phyloP scores from a whole-genome alignment of 2,113 vertebrate species.

The Coreoperca whiteheadi region DNA sequence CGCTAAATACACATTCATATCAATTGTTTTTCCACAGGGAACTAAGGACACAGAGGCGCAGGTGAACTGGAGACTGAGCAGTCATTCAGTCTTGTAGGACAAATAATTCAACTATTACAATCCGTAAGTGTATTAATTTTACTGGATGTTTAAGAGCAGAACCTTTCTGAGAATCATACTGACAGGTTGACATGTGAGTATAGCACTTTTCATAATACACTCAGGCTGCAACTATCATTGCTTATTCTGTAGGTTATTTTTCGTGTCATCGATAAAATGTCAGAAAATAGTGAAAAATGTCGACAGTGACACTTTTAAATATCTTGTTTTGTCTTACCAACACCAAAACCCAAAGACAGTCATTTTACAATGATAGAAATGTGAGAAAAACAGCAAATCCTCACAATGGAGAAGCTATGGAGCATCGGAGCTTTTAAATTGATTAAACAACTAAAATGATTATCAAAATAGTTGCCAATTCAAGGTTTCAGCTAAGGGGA shows the following conservation, averaged over 20 bases:
- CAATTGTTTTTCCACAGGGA: not conserved
- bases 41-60: constrained; percentile 28
- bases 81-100: not conserved
- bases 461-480: not conserved
- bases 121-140: not conserved
- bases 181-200: not conserved
- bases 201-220: no score
- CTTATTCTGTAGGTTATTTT: not conserved
- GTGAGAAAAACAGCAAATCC: not conserved
- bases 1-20: constrained; percentile 63
- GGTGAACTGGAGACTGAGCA: not conserved
- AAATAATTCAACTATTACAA: not conserved
- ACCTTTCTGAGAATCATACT: not conserved
- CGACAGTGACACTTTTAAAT: no score
- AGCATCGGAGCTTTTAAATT: not conserved
- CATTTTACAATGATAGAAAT: not conserved
- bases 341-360: not conserved
- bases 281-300: no score
- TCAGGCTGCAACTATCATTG: not conserved
- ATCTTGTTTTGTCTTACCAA: not conserved
- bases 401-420: not conserved
- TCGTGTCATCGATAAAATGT: not conserved
- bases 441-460: not conserved
- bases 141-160: not conserved
- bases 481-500: not conserved